Evolutionary conservation across 30 jellyfish, hydroid and myxozoan species (phyloP).

Genomic region (Mastigias papua): DNA sequence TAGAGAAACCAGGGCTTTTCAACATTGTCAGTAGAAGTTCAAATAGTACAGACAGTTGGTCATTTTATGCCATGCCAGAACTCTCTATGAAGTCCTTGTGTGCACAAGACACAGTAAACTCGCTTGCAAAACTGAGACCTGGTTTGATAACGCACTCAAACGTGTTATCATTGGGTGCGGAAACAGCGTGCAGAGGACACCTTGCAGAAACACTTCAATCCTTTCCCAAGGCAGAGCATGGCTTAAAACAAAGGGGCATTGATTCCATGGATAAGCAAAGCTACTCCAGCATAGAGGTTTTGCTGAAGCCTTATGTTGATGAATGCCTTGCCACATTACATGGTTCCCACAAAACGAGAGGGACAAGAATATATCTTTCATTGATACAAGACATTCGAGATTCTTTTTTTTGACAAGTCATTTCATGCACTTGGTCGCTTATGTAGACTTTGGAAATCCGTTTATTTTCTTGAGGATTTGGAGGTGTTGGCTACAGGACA

Average conservation of each 20-base stretch:
- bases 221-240: conserved; percentile 68
- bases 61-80: conserved; percentile 42
- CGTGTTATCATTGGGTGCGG: conserved; percentile 39
- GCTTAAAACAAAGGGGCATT: conserved; percentile 39
- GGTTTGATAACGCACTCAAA: conserved; percentile 33
- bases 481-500: conserved; percentile 33
- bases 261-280: conserved; percentile 53
- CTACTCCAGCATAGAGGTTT: conserved; percentile 48
- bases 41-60: conserved; percentile 25
- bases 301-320: conserved; percentile 48
- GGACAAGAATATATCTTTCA: conserved; percentile 27
- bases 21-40: conserved; percentile 23
- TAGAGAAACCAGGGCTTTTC: conserved; percentile 10
- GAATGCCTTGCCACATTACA: conserved; percentile 24
- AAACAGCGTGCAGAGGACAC: conserved; percentile 67
- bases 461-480: conserved; percentile 41
- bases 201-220: conserved; percentile 16
- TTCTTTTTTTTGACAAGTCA: conserved; percentile 58
- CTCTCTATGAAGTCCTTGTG: conserved; percentile 1
- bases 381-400: conserved; percentile 59
- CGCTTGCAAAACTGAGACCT: conserved; percentile 55
- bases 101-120: conserved; percentile 54
- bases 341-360: conserved; percentile 1
- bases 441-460: conserved; percentile 16
- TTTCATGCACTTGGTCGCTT: conserved; percentile 44